Evolutionary conservation across 2,113 vertebrate species (phyloP).

Genomic region (Gallinago undulata): DNA sequence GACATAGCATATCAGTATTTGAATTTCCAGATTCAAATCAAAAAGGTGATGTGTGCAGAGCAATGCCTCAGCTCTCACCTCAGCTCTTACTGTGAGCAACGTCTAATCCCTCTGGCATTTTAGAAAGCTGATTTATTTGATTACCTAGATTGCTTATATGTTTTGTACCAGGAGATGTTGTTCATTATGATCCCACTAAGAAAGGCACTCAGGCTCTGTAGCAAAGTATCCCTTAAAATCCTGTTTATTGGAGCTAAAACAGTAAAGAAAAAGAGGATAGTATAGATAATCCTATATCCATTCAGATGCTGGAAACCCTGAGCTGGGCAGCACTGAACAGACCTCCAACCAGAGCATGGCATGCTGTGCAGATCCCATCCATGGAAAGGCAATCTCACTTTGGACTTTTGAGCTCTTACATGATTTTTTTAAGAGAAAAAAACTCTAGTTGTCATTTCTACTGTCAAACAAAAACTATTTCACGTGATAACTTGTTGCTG

Average conservation of each 20-base stretch:
- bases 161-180: not conserved
- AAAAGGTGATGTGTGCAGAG: not conserved
- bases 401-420: not conserved
- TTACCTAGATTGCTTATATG: not conserved
- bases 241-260: not conserved
- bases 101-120: not conserved
- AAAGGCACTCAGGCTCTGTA: not conserved
- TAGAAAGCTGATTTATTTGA: not conserved
- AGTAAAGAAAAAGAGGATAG: not conserved
- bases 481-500: not conserved
- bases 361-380: not conserved
- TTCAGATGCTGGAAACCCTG: not conserved
- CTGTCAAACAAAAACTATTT: not conserved
- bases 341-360: rapidly evolving
- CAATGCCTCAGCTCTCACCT: not conserved
- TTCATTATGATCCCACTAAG: not conserved
- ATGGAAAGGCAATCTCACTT: not conserved
- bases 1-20: not conserved
- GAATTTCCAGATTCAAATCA: not conserved
- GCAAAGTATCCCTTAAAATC: not conserved
- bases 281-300: not conserved
- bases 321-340: not conserved
- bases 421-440: not conserved
- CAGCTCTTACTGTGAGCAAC: not conserved
- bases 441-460: not conserved